Evolutionary conservation across 1,140 invertebrate genomes (phyloP).

Genomic region (Andrena cerasifolii): DNA sequence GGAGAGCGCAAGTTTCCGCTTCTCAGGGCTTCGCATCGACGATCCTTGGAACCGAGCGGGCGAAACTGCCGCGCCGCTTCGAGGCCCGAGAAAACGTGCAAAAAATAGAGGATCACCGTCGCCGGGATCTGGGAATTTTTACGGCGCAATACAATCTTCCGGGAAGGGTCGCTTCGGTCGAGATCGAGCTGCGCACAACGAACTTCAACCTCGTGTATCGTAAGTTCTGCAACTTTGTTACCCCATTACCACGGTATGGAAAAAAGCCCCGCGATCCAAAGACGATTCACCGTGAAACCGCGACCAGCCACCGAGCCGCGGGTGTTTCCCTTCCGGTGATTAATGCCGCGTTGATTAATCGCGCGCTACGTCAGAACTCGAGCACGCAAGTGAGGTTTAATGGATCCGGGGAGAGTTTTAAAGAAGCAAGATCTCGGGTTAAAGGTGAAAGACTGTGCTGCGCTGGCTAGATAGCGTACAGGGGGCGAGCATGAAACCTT

Average conservation of each 20-base stretch:
- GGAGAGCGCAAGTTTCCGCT: slow-evolving; percentile 8
- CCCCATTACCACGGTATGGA: not conserved
- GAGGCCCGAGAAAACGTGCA: slow-evolving; percentile 19
- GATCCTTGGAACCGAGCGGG: slow-evolving; percentile 32
- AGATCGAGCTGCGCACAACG: too few species aligned
- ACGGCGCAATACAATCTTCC: not conserved
- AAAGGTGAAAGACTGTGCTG: slow-evolving; percentile 29
- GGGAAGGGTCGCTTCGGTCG: not conserved
- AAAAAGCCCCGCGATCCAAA: not conserved
- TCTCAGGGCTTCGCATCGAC: slow-evolving; percentile 35
- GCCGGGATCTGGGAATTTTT: not conserved
- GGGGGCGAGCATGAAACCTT: slow-evolving; percentile 13
- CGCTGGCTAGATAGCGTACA: not conserved
- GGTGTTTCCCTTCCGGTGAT: slow-evolving; percentile 21
- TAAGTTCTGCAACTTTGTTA: not conserved
- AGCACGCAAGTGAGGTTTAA: slow-evolving; percentile 22
- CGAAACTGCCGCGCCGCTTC: not conserved
- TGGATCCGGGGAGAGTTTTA: slow-evolving; percentile 28
- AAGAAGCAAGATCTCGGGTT: slow-evolving; percentile 20
- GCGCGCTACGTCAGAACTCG: slow-evolving; percentile 21
- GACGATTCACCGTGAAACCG: not conserved
- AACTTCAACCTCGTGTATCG: not conserved
- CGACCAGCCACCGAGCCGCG: not conserved
- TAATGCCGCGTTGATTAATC: slow-evolving; percentile 46
- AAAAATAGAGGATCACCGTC: not conserved